Percentiles rank a stretch among this genome's conserved stretches.
Evolutionary conservation across 2,888 invertebrate species (phyloP).

Genomic region (Isotomurus palustris): DNA sequence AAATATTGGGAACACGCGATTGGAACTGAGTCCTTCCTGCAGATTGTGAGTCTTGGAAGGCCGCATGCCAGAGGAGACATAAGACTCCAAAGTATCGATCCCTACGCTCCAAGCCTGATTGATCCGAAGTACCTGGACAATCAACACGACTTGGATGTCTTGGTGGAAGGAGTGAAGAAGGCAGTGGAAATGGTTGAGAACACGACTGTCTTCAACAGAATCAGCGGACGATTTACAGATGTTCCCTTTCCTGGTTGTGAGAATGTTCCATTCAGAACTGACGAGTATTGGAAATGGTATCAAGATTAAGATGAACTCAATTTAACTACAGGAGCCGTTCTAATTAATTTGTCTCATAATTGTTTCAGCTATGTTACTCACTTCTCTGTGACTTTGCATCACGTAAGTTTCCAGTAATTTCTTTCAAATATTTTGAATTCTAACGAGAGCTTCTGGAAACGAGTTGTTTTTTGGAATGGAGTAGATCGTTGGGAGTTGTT

Average conservation of each 20-base stretch:
- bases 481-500: slow-evolving; percentile 25
- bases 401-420: slow-evolving; percentile 11
- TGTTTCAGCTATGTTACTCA: slow-evolving; percentile 19
- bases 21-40: slow-evolving; percentile 34
- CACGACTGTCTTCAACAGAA: slow-evolving; percentile 24
- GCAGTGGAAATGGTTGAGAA: slow-evolving; percentile 32
- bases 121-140: slow-evolving; percentile 34
- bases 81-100: slow-evolving; percentile 23
- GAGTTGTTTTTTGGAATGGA: not conserved
- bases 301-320: no score
- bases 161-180: slow-evolving; percentile 31
- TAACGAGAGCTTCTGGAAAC: no score
- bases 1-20: slow-evolving; percentile 37
- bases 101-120: slow-evolving; percentile 21
- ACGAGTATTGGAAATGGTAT: slow-evolving; percentile 26
- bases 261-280: slow-evolving; percentile 29
- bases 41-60: slow-evolving; percentile 33
- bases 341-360: not conserved
- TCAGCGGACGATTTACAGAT: slow-evolving; percentile 30
- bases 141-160: slow-evolving; percentile 27
- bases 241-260: slow-evolving; percentile 38
- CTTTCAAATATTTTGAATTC: no score
- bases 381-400: slow-evolving; percentile 37
- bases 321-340: not conserved
- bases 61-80: slow-evolving; percentile 32